Evolutionary conservation across 2,113 vertebrate genomes (phyloP), one percentile per base, ranked within the genome.

Genomic region (Centrocercus urophasianus): DNA sequence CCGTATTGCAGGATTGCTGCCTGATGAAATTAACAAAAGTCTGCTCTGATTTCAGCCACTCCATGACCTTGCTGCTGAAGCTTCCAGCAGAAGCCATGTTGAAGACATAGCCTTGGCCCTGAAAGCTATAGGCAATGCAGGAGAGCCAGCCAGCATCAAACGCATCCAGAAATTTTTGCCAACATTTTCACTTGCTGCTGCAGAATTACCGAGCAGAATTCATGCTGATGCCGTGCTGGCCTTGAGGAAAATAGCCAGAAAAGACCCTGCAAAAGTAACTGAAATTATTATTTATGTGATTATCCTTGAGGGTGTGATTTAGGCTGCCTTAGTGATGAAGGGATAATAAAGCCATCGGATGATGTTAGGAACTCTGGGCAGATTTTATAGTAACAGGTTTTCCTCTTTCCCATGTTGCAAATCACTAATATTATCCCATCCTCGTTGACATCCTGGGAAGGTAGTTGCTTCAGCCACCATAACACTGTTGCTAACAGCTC

Each of bases 71-170:
- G 98, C 98, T 32, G 28, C 32, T 45, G 97, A 98, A 63, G 97
- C 97, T 57, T 87, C 96, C 74, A 97, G 54, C 87, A 98, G 67
- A 48, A 89, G 28, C 40, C 95, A 93, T 5, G 88, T 96, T 50
- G 95, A 95, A n/a, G 97, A 98, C 42, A 97, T 98, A 96, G 54
- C 97, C 32, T 78, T 98, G 13, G 96, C 97, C 80, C 94, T 99
- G 92, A 98, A 98, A 93, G 98, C 98, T 88, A 96, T 99, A 7
- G 98, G 98, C 82, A 99, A 99, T 4, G 98, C 99, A 11, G 99
- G 99, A 79, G 97, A 99, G 78, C 97, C 95, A 8, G 94, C 95
- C 92, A 98, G 98, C 84, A 97, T 99, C 86, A 99, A 99, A 93
- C 97, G 96, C 85, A 98, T 99, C 95, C 95, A 97, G 90, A 98